These are phyloP conservation scores for Myotis yumanensis DNA, from an alignment of 2,113 vertebrate species.

Conservation along the genomic window DNA sequence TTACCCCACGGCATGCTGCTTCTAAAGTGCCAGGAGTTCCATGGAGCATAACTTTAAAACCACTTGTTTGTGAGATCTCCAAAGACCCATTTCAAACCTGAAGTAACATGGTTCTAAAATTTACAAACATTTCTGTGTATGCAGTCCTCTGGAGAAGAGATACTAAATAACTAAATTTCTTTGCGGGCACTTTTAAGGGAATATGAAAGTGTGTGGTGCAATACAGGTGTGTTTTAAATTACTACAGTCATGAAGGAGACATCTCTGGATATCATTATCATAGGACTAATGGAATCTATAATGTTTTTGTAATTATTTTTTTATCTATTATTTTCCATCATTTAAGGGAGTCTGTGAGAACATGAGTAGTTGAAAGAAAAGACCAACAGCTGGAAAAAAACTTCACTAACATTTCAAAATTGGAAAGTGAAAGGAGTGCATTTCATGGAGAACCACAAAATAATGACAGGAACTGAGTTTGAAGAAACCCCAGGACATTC, in stretches of 20 bases:
- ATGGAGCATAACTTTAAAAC: not conserved
- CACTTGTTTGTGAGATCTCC: not conserved
- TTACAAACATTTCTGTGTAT: not conserved
- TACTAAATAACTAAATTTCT: not conserved
- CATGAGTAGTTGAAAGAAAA: not conserved
- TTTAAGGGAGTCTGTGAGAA: not conserved
- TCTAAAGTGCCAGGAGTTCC: not conserved
- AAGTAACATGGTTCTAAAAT: slow-evolving; percentile 34
- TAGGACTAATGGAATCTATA: not conserved
- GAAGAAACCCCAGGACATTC: slow-evolving; percentile 63
- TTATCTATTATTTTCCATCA: not conserved
- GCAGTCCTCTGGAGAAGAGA: not conserved
- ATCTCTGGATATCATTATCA: not conserved
- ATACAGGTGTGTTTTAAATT: not conserved
- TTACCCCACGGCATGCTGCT: not conserved
- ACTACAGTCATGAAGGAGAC: not conserved
- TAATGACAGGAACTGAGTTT: slow-evolving; percentile 65
- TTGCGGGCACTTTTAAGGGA: not conserved
- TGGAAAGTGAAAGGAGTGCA: slow-evolving; percentile 33
- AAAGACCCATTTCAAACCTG: not conserved
- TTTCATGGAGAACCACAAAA: slow-evolving; percentile 51
- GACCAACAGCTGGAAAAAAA: not conserved
- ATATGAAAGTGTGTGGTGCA: not conserved
- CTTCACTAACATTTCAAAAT: slow-evolving; percentile 43
- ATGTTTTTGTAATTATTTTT: slow-evolving; percentile 22